Evolutionary conservation across 1,140 invertebrate species (phyloP), one percentile per base, ranked within the genome.

Genomic region (Ruditapes philippinarum): DNA sequence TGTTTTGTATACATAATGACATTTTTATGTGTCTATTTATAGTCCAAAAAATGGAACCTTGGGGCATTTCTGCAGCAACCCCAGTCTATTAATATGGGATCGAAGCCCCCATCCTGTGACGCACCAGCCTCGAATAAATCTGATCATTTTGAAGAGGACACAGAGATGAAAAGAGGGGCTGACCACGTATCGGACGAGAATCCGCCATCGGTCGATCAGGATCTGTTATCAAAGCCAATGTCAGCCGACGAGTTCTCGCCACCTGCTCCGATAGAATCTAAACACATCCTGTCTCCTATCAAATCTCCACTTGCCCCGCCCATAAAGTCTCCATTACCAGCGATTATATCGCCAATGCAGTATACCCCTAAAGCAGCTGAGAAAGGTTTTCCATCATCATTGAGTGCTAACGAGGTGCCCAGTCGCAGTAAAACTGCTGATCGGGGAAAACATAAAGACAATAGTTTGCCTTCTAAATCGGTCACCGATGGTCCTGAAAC

Each of bases 161-260:
- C 36, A 0, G 80, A 82, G 9, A 70, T 83, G 54, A 88, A 70
- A 42, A 57, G 85, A 36, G 51, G 70, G 49, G 74, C 85, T 68
- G 85, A 88, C 45, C 74, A 80, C 14, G 54, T 80, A 17, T 22
- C 54, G 28, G 54, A 45, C n/a, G 85, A 88, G 33, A 49, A 88
- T 31, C 54, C 54, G 28, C 85, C 74, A 33, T 49, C 85, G 3
- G 60, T 36, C 11, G 40, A 73, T 73, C 45, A 74, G 12, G 70
- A 85, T 31, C 25, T 12, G 45, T 62, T 78, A 19, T 78, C 51
- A 0, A 86, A 86, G 25, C 49, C 51, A 3, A 86, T 86, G 84
- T 86, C 73, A 9, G 84, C 84, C 11, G 85, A 88, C 57, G 85
- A 88, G 42, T 88, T 88, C 62, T 88, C 85, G 33, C 85, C 85